Percentiles rank a stretch among this genome's conserved stretches.
Conservation (phyloP, 1,140 invertebrate species). For the Drosophila rhopaloa region DNA sequence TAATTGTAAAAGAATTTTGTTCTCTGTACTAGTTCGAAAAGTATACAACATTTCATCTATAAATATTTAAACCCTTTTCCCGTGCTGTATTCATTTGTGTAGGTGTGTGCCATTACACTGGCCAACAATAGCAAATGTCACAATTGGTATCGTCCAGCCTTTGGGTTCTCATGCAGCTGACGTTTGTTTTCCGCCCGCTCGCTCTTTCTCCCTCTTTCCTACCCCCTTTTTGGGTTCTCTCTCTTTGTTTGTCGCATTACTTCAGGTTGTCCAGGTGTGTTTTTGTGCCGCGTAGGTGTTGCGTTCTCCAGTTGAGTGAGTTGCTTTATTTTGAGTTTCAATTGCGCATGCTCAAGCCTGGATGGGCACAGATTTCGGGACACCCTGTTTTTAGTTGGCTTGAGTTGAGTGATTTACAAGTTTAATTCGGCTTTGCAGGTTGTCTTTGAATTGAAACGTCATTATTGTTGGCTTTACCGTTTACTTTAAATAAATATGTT, state of each 20-base stretch:
- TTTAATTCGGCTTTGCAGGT: not conserved
- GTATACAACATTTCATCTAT: slow-evolving; percentile 67
- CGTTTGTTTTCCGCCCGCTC: slow-evolving; percentile 43
- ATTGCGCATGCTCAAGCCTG: slow-evolving; percentile 58
- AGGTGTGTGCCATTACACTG: slow-evolving; percentile 60
- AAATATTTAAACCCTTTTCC: slow-evolving; percentile 64
- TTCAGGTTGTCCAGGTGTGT: slow-evolving; percentile 41
- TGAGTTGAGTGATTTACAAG: slow-evolving; percentile 5
- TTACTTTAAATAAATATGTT: not conserved
- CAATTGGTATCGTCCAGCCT: slow-evolving; percentile 30
- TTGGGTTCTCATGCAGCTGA: slow-evolving; percentile 60
- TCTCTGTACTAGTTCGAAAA: slow-evolving; percentile 12
- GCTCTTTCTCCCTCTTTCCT: not conserved
- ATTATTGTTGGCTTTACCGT: not conserved
- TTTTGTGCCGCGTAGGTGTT: slow-evolving; percentile 53
- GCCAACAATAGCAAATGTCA: slow-evolving; percentile 51
- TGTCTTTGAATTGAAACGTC: not conserved
- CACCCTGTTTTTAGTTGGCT: slow-evolving; percentile 44
- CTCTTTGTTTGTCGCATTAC: slow-evolving; percentile 26
- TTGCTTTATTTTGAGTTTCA: not conserved
- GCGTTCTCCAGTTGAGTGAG: slow-evolving; percentile 47
- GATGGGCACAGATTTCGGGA: slow-evolving; percentile 5
- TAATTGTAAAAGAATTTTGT: not conserved
- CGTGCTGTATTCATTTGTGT: slow-evolving; percentile 13
- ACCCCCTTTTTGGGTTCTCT: slow-evolving; percentile 3